Percentiles rank a stretch among this genome's conserved stretches.
Evolutionary conservation across 1,140 invertebrate species (phyloP).

Genomic region (Chironomus tepperi): DNA sequence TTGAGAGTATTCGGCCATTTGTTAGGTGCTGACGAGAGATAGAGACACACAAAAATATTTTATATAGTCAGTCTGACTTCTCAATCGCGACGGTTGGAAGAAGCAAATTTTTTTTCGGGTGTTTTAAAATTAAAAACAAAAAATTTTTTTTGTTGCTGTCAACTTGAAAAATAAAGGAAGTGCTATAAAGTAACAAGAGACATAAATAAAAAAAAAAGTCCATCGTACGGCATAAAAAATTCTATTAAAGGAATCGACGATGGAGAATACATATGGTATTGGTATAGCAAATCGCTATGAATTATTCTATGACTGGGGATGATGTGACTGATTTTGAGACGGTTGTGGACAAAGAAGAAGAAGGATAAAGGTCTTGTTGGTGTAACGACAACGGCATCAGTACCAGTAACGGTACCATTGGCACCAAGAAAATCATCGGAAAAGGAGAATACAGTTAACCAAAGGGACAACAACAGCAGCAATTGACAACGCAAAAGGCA

Average conservation of each 20-base stretch:
- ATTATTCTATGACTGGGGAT: slow-evolving; percentile 76
- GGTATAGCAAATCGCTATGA: slow-evolving; percentile 86
- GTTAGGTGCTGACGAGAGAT: neutral
- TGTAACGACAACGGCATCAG: neutral
- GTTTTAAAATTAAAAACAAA: too few relatives aligned
- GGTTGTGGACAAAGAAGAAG: slow-evolving; percentile 74
- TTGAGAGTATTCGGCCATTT: neutral
- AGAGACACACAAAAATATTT: neutral
- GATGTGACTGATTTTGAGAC: slow-evolving; percentile 82
- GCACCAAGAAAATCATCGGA: neutral
- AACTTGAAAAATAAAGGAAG: too few relatives aligned
- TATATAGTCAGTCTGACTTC: too few relatives aligned
- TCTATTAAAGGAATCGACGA: slow-evolving; percentile 36
- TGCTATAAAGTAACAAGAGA: too few relatives aligned
- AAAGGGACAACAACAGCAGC: neutral
- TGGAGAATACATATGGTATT: slow-evolving; percentile 90
- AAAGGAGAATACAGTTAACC: neutral
- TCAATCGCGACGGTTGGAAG: too few relatives aligned
- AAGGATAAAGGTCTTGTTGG: slow-evolving; percentile 53
- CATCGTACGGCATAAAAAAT: neutral
- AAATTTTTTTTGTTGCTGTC: too few relatives aligned
- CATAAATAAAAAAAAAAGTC: neutral
- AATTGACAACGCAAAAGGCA: neutral
- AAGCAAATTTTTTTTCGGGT: too few relatives aligned
- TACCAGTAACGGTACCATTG: neutral